Base-by-base conservation (phyloP, 2,113 vertebrate genomes). In the Podilymbus podiceps region DNA sequence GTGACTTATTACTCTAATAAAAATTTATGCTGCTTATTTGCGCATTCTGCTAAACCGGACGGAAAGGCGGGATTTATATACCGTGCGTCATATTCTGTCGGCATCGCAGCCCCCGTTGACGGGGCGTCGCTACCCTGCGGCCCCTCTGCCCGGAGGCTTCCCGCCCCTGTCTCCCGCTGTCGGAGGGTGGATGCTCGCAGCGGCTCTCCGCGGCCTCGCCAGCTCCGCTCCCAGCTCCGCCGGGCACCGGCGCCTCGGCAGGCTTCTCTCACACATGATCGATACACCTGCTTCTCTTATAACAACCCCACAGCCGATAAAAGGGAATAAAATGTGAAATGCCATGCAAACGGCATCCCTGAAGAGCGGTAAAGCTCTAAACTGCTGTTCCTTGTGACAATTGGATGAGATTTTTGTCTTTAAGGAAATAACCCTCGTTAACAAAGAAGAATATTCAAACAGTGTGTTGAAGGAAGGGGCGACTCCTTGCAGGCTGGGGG, bases 291-390 rank as follows among this genome's bases (percentile, higher is more conserved):
- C 33, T 94, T 97, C 96, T 87, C 92, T 91, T 83, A 60, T 87
- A 64, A 80, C 85, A 52, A 28, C 56, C 90, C 94, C 31, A 27
- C 77, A 67, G 88, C 94, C 62, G 89, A 94, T 95, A 94, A 95
- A 97, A 96, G 69, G 90, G 95, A 95, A 94, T 96, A 93, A 90
- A 95, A 95, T 30, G 50, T 23, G 24, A 86, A 96, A 80, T 8
- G 47, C 93, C 73, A 76, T 16, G 24, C 93, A 93, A 95, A 94
- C 86, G 42, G 92, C 78, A 27, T 97, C 98, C 97, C 98, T n/a
- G 12, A 95, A 94, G 98, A 96, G 93, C 49, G 1, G 8, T 95
- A 82, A 95, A 97, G 82, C 9, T 35, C 95, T 47, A 30, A 79
- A 85, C 75, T 55, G 73, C 53, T 20, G 88, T 84, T 77, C 53